Evolutionary conservation across 2,113 vertebrate species (phyloP).

Genomic region (Antennarius striatus): DNA sequence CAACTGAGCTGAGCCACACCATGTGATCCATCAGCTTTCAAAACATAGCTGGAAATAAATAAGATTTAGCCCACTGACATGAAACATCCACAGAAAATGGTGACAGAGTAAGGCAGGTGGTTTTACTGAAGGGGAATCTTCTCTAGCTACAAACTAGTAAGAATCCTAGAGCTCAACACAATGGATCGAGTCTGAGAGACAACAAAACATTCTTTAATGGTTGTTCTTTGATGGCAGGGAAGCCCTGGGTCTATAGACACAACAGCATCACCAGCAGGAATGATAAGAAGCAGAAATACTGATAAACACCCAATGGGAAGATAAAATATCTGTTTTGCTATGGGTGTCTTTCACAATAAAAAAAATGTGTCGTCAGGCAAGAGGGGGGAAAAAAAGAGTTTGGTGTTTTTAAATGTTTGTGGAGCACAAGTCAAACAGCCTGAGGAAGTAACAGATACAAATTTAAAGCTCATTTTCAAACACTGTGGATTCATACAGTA

Average conservation of each 20-base stretch:
- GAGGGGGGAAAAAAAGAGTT: neutral
- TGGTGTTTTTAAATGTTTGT: constrained; percentile 3
- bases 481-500: constrained; percentile 5
- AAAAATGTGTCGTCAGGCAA: neutral
- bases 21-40: constrained; percentile 21
- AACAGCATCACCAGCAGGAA: constrained; percentile 16
- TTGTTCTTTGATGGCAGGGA: constrained; percentile 26
- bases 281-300: constrained; percentile 27
- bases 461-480: constrained; percentile 9
- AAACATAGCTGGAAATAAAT: constrained; percentile 24
- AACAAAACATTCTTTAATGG: constrained; percentile 17
- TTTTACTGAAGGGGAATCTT: constrained; percentile 56
- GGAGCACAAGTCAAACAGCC: neutral
- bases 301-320: constrained; percentile 8
- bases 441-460: constrained; percentile 1
- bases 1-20: constrained; percentile 27
- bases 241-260: constrained; percentile 25
- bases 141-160: constrained; percentile 25
- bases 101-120: constrained; percentile 57
- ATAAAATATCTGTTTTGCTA: no score
- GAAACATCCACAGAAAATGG: constrained; percentile 44
- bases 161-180: constrained; percentile 17
- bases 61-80: constrained; percentile 5
- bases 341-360: neutral
- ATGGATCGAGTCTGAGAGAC: constrained; percentile 18